Evolutionary conservation across 1,140 invertebrate genomes (phyloP).

Genomic region (Drosophila micromelanica): DNA sequence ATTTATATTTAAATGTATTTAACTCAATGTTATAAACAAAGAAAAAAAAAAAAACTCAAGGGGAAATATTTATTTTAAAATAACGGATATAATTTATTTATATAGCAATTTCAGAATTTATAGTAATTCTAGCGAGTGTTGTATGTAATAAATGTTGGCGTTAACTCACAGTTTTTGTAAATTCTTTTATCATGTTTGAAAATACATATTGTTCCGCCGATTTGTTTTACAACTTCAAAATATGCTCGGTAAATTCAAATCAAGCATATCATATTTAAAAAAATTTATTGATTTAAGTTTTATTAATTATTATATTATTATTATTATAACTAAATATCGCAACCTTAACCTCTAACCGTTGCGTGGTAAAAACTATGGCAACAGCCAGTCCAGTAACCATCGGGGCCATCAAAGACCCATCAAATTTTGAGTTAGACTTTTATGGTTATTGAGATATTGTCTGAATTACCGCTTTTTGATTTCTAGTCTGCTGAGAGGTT

Average conservation of each 20-base stretch:
- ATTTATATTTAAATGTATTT: neutral
- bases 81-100: neutral
- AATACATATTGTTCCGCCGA: too few relatives aligned
- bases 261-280: too few relatives aligned
- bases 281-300: neutral
- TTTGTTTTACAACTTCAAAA: too few relatives aligned
- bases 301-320: neutral
- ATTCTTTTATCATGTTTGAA: too few relatives aligned
- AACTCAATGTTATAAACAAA: conserved; percentile 2
- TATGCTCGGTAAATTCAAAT: too few relatives aligned
- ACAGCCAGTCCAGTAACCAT: conserved; percentile 5
- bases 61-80: neutral
- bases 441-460: conserved; percentile 20
- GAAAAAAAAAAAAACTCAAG: neutral
- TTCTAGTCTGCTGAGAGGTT: conserved; percentile 31
- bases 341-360: conserved; percentile 31
- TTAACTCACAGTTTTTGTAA: too few relatives aligned
- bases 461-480: conserved; percentile 26
- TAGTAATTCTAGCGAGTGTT: neutral
- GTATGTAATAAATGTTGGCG: too few relatives aligned
- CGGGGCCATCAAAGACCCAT: conserved; percentile 11
- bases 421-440: conserved; percentile 18
- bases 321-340: neutral
- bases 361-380: conserved; percentile 4
- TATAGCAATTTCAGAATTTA: neutral